phyloP scores from a whole-genome alignment of 2,888 invertebrate species.

The Linhomoeus sp. region DNA sequence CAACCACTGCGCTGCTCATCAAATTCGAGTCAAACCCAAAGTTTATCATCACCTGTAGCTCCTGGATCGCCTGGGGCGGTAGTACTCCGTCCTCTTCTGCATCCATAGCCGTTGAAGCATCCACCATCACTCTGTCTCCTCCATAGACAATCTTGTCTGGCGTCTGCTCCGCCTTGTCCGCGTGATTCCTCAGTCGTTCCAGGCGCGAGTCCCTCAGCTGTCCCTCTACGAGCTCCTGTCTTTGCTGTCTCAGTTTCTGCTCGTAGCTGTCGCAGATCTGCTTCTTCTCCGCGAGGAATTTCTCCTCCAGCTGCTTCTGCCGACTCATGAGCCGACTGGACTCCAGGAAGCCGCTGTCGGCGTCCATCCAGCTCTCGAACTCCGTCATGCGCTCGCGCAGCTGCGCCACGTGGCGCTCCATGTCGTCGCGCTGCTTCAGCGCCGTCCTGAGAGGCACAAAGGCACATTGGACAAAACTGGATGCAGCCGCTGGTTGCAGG shows the following conservation, averaged over 20 bases:
- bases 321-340: background rate
- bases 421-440: conserved; percentile 15
- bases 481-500: too few relatives aligned
- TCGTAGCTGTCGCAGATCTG: background rate
- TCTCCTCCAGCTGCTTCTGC: background rate
- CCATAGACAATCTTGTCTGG: too few relatives aligned
- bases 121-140: too few relatives aligned
- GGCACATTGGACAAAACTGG: too few relatives aligned
- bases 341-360: background rate
- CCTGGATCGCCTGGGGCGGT: too few relatives aligned
- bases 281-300: background rate
- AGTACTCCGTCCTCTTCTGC: too few relatives aligned
- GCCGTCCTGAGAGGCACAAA: too few relatives aligned
- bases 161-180: too few relatives aligned
- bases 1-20: too few relatives aligned
- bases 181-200: background rate
- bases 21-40: too few relatives aligned
- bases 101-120: too few relatives aligned
- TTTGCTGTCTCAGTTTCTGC: background rate
- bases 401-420: conserved; percentile 19
- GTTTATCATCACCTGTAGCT: too few relatives aligned
- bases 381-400: conserved; percentile 21
- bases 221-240: background rate
- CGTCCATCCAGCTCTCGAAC: conserved; percentile 11
- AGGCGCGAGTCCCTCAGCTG: background rate